These are phyloP conservation scores for Caenorhabditis auriculariae DNA, from an alignment of 2,888 invertebrate species.

Conservation along the genomic window DNA sequence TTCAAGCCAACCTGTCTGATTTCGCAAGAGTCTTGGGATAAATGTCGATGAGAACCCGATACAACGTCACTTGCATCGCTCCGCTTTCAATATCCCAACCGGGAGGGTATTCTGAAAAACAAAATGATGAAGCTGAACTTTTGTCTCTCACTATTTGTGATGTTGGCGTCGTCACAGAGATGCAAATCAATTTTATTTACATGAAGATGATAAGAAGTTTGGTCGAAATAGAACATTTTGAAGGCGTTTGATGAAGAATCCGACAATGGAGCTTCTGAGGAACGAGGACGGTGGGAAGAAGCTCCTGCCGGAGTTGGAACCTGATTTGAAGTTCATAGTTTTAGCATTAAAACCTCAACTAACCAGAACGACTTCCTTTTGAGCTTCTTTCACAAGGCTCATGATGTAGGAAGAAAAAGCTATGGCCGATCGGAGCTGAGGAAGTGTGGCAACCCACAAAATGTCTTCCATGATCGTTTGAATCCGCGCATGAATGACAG, in stretches of 20 bases:
- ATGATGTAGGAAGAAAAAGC: conserved; percentile 82
- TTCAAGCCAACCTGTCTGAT: conserved; percentile 62
- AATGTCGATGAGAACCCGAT: conserved; percentile 69
- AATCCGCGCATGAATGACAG: conserved; percentile 85
- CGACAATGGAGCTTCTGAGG: background rate
- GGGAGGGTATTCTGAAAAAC: conserved; percentile 47
- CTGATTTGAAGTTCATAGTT: conserved; percentile 2
- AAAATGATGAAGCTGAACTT: background rate
- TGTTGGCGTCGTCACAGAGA: conserved; percentile 80
- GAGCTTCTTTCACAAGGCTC: conserved; percentile 76
- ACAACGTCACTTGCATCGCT: conserved; percentile 84
- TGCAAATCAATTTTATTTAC: conserved; percentile 87
- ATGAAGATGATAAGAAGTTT: conserved; percentile 92
- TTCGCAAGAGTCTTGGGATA: conserved; percentile 92
- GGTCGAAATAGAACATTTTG: conserved; percentile 82
- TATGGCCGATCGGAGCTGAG: conserved; percentile 66
- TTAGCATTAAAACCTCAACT: conserved; percentile 1
- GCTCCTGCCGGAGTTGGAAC: conserved; percentile 8
- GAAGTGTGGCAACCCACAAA: conserved; percentile 78
- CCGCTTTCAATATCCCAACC: conserved; percentile 75
- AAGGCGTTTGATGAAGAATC: conserved; percentile 75
- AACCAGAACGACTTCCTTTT: conserved; percentile 17
- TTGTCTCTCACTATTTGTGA: conserved; percentile 24
- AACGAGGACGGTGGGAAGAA: conserved; percentile 1
- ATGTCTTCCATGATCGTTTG: conserved; percentile 91